These are phyloP conservation scores for Ahaetulla prasina DNA, from an alignment of 2,113 vertebrate genomes.

Conservation along the genomic window DNA sequence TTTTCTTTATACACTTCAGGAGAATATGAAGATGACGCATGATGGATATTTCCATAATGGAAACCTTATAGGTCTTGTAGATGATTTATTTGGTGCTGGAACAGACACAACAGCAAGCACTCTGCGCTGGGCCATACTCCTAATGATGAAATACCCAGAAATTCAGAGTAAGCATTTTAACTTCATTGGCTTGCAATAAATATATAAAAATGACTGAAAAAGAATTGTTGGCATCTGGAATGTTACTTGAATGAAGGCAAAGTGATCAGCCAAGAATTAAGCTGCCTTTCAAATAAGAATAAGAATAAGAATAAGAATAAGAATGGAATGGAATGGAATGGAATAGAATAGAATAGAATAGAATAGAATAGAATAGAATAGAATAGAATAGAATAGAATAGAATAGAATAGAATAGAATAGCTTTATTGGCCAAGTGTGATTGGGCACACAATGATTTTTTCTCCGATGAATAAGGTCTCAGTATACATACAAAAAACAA, in stretches of 20 bases:
- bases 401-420: too few species aligned
- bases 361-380: too few species aligned
- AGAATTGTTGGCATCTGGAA: neutral
- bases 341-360: too few species aligned
- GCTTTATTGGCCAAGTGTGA: too few species aligned
- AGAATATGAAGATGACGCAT: neutral
- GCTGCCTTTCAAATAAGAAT: too few species aligned
- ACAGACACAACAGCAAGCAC: slow-evolving; percentile 53
- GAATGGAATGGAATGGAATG: too few species aligned
- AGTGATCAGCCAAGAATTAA: neutral
- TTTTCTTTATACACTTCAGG: neutral
- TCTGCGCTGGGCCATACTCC: slow-evolving; percentile 60
- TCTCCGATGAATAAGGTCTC: too few species aligned
- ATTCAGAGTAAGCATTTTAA: slow-evolving; percentile 61
- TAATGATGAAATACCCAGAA: slow-evolving; percentile 63
- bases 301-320: too few species aligned
- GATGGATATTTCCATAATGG: slow-evolving; percentile 39
- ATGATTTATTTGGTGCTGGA: slow-evolving; percentile 54
- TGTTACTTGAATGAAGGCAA: neutral
- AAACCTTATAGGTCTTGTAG: slow-evolving; percentile 43
- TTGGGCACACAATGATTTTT: too few species aligned
- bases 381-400: too few species aligned
- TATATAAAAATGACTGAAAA: neutral
- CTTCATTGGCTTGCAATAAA: neutral
- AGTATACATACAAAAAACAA: too few species aligned